phyloP scores from a whole-genome alignment of 2,113 vertebrate genomes.

The Pristiophorus japonicus region DNA sequence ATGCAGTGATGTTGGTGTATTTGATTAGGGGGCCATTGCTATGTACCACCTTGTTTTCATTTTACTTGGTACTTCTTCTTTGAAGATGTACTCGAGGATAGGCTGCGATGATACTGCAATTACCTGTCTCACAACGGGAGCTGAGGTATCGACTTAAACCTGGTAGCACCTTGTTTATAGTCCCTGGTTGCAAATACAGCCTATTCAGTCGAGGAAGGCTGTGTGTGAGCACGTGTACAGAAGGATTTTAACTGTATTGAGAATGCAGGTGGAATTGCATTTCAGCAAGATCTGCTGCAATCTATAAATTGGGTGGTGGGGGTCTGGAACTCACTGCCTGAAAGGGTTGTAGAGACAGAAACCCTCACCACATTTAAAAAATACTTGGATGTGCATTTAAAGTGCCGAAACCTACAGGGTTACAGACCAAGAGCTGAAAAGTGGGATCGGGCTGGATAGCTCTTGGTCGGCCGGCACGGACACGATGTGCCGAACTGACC shows the following conservation, averaged over 20 bases:
- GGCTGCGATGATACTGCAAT: background rate
- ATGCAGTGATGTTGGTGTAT: background rate
- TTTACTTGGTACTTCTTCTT: background rate
- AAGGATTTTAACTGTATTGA: background rate
- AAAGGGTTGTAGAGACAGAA: too few relatives aligned
- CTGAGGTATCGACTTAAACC: background rate
- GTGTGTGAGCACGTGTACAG: background rate
- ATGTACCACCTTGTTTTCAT: background rate
- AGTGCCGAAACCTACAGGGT: too few relatives aligned
- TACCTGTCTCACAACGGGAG: background rate
- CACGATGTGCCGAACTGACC: too few relatives aligned
- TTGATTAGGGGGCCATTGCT: background rate
- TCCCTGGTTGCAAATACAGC: background rate
- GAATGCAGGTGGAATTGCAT: background rate
- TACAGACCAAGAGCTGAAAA: too few relatives aligned
- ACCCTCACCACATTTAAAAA: too few relatives aligned
- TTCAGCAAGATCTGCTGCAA: background rate
- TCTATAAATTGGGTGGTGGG: slow-evolving; percentile 10
- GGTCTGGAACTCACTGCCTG: too few relatives aligned
- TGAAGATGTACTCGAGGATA: background rate
- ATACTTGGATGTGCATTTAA: too few relatives aligned
- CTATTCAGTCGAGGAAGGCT: background rate
- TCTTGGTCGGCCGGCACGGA: too few relatives aligned
- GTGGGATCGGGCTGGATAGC: too few relatives aligned
- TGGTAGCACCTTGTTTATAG: background rate